Conservation (phyloP, 2,113 vertebrate species). For the Prochilodus magdalenae region DNA sequence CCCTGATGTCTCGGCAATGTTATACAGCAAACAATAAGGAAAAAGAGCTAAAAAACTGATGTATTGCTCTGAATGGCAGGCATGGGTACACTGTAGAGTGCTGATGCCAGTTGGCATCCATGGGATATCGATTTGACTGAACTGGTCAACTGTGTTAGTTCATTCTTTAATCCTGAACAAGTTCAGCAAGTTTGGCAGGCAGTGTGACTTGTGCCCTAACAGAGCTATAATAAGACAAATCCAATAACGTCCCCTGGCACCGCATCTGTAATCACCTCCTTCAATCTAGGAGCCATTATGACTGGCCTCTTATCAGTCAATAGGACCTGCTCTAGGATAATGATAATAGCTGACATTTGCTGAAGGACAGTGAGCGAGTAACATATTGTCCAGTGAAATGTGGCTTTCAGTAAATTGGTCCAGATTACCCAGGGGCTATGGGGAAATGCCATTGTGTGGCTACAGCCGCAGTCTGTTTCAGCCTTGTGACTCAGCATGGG, state of each 20-base stretch:
- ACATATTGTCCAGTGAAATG: constrained; percentile 30
- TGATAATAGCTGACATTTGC: constrained; percentile 39
- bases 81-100: background rate
- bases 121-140: constrained; percentile 2
- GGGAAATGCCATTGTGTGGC: constrained; percentile 8
- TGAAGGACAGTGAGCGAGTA: constrained; percentile 30
- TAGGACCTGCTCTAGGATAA: constrained; percentile 32
- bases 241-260: constrained; percentile 23
- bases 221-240: constrained; percentile 27
- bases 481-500: background rate
- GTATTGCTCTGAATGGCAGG: background rate
- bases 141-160: background rate
- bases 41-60: background rate
- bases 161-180: constrained; percentile 9
- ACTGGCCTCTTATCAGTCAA: constrained; percentile 43
- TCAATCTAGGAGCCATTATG: constrained; percentile 42
- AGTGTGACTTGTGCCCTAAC: constrained; percentile 13
- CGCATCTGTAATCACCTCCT: constrained; percentile 28
- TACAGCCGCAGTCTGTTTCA: constrained; percentile 30
- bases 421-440: constrained; percentile 18
- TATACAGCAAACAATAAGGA: background rate
- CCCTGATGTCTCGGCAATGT: background rate
- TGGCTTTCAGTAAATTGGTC: constrained; percentile 1
- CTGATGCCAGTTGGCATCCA: background rate
- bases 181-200: constrained; percentile 22